Conservation (phyloP, 2,888 invertebrate genomes). For the Girardia tigrina region DNA sequence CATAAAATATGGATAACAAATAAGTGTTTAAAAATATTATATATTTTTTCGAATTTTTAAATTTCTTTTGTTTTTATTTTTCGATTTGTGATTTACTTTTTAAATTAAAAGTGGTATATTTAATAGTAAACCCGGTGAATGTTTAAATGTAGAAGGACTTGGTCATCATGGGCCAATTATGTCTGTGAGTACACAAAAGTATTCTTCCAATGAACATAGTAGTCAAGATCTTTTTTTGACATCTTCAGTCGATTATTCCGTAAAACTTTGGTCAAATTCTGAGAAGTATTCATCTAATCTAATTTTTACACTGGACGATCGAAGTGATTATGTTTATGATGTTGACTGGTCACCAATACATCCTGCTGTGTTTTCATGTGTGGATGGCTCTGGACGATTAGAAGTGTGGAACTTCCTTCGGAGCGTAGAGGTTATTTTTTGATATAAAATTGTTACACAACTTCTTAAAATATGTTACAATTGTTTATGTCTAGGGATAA, state of each 20-base stretch:
- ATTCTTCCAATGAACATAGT: background rate
- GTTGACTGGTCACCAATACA: slow-evolving; percentile 95
- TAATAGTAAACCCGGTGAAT: slow-evolving; percentile 10
- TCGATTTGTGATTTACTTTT: too few species aligned
- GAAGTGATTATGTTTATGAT: slow-evolving; percentile 89
- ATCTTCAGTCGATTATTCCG: slow-evolving; percentile 93
- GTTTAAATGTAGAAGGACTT: background rate
- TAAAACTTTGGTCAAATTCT: slow-evolving; percentile 79
- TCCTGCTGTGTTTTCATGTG: slow-evolving; percentile 89
- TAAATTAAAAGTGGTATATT: too few species aligned
- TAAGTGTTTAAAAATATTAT: too few species aligned
- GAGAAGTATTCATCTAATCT: slow-evolving; percentile 75
- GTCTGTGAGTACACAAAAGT: slow-evolving; percentile 5
- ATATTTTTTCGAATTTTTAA: too few species aligned
- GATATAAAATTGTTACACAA: too few species aligned
- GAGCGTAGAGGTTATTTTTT: slow-evolving; percentile 67
- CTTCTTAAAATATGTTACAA: too few species aligned
- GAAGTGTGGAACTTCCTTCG: slow-evolving; percentile 92
- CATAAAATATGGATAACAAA: too few species aligned
- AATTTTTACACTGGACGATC: slow-evolving; percentile 67
- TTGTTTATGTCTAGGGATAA: too few species aligned
- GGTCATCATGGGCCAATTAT: background rate
- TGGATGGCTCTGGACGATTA: slow-evolving; percentile 78
- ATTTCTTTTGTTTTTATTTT: too few species aligned
- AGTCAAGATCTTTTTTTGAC: slow-evolving; percentile 71